These are phyloP conservation scores for Nylanderia fulva DNA, from an alignment of 1,140 invertebrate species.

Conservation along the genomic window DNA sequence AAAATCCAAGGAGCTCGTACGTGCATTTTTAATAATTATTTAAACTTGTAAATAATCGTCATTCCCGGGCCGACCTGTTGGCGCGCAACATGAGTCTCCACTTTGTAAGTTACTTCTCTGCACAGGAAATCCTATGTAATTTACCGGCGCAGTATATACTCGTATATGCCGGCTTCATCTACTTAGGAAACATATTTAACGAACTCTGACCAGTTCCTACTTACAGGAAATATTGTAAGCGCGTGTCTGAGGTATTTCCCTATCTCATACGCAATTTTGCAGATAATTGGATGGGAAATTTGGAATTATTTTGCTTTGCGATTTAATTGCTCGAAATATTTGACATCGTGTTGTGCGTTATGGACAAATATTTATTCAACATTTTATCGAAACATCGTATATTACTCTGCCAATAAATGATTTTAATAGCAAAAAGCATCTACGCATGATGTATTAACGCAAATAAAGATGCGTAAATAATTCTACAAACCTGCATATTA, in stretches of 20 bases:
- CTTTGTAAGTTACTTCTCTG: slow-evolving; percentile 32
- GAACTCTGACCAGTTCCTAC: not conserved
- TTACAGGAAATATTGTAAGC: slow-evolving; percentile 9
- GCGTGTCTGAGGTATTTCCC: not conserved
- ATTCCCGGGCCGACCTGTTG: no score
- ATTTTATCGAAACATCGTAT: not conserved
- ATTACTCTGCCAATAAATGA: no score
- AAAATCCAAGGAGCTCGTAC: not conserved
- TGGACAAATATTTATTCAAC: not conserved
- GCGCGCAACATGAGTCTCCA: slow-evolving; percentile 37
- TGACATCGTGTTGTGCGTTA: not conserved
- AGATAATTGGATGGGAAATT: not conserved
- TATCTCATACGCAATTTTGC: not conserved
- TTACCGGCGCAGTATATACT: slow-evolving; percentile 3
- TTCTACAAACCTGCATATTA: no score
- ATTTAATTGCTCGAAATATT: not conserved
- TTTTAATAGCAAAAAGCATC: no score
- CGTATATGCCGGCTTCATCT: slow-evolving; percentile 16
- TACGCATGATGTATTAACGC: no score
- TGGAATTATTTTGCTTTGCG: not conserved
- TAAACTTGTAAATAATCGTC: slow-evolving; percentile 2
- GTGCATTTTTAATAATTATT: slow-evolving; percentile 32
- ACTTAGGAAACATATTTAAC: slow-evolving; percentile 12
- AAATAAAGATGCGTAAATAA: not conserved
- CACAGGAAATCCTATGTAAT: slow-evolving; percentile 28